Evolutionary conservation across 2,113 vertebrate species (phyloP).

Genomic region (Apodemus speciosus): DNA sequence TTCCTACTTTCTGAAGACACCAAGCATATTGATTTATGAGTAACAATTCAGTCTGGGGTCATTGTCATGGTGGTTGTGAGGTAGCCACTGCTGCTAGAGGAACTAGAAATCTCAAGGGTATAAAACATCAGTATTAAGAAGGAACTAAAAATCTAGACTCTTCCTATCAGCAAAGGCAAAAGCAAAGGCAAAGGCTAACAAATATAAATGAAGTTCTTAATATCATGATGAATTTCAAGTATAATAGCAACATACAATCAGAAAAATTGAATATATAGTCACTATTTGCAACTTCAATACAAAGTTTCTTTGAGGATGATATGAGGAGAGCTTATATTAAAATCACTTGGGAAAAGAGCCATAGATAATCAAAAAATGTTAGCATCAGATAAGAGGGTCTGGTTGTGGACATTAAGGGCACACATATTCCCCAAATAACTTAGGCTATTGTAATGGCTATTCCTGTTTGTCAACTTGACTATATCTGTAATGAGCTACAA

Average conservation of each 20-base stretch:
- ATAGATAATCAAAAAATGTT: not conserved
- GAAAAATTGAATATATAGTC: not conserved
- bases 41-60: not conserved
- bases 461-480: too few relatives aligned
- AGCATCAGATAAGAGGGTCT: not conserved
- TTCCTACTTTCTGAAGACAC: not conserved
- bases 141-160: not conserved
- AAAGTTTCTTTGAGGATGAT: not conserved
- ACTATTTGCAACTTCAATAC: not conserved
- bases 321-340: not conserved
- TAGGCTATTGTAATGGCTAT: not conserved
- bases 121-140: not conserved
- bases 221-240: not conserved
- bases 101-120: not conserved
- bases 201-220: not conserved
- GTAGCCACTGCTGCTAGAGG: not conserved
- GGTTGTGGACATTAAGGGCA: not conserved
- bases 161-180: not conserved
- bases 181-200: not conserved
- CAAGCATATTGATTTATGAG: constrained; percentile 24
- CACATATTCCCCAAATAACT: not conserved
- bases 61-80: not conserved
- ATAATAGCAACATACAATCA: not conserved
- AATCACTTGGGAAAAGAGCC: not conserved
- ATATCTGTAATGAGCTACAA: too few relatives aligned